Base-by-base conservation (phyloP, 2,888 invertebrate genomes). In the Poecilobothrus nobilitatus region DNA sequence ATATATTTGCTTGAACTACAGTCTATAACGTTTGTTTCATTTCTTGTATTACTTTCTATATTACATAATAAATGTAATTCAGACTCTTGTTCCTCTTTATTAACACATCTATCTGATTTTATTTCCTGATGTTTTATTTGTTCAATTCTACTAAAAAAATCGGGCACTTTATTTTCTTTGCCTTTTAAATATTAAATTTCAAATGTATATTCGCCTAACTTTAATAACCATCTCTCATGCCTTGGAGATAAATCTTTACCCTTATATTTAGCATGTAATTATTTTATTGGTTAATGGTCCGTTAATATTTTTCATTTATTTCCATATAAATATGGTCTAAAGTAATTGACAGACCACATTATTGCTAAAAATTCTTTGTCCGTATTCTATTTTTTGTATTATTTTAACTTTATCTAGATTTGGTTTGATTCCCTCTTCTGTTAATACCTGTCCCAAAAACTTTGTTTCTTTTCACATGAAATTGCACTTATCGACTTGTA, bases 401-500 rank as follows among this genome's bases (percentile, higher is more conserved):
- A 37, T n/a, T 63, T 34, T 44, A 10, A 27, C 66, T 10, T 3
- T 10, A 44, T 68, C 53, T 8, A 66, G 68, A 7, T 63, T n/a
- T n/a, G n/a, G n/a, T n/a, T n/a, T n/a, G n/a, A n/a, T n/a, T n/a
- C n/a, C n/a, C n/a, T n/a, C n/a, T n/a, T n/a, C n/a, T n/a, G n/a
- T n/a, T n/a, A n/a, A n/a, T n/a, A n/a, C 8, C 6, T 34, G 34
- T 7, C 34, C 34, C 8, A 34, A 34, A 8, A 34, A 34, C 8
- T 34, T 8, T 5, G 34, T 34, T 34, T 34, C 34, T 34, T 34
- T 34, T 34, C 8, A 7, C 34, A 34, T 34, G 34, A 34, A 34
- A 34, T 34, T 34, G 8, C 34, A 66, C 41, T 15, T 27, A 73
- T 74, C 53, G 70, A 73, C 65, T 75, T 71, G 22, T 53, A 34